phyloP scores from a whole-genome alignment of 2,888 invertebrate species.

The Laspeyria flexula region DNA sequence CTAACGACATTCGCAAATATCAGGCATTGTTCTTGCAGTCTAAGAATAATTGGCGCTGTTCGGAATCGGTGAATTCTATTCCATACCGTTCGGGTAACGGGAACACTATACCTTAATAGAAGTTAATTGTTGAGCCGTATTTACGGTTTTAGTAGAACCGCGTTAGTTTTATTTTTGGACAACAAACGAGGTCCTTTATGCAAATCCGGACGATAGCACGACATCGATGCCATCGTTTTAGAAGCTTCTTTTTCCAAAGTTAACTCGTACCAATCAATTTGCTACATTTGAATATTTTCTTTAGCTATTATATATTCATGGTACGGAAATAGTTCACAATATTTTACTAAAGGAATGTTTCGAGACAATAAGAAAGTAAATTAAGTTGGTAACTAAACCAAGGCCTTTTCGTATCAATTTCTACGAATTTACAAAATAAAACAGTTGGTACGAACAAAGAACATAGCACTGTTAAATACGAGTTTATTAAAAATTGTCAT shows the following conservation, averaged over 20 bases:
- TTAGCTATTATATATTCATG: constrained; percentile 6
- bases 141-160: constrained; percentile 33
- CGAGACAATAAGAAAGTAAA: neutral
- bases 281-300: constrained; percentile 21
- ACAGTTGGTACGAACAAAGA: no score
- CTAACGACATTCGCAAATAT: no score
- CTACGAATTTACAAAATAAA: no score
- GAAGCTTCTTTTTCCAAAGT: constrained; percentile 40
- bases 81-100: neutral
- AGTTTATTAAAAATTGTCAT: no score
- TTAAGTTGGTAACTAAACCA: neutral
- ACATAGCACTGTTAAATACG: no score
- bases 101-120: neutral
- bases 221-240: constrained; percentile 53
- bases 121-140: neutral
- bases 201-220: constrained; percentile 74
- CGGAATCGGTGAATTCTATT: neutral
- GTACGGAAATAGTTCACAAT: constrained; percentile 6
- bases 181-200: constrained; percentile 68
- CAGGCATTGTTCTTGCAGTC: no score
- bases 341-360: neutral
- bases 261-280: constrained; percentile 45
- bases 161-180: constrained; percentile 47
- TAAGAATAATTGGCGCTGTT: no score
- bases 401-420: neutral